Evolutionary conservation across 2,797 vertebrate genomes (phyloP).

Genomic region (Sphaeramia orbicularis): DNA sequence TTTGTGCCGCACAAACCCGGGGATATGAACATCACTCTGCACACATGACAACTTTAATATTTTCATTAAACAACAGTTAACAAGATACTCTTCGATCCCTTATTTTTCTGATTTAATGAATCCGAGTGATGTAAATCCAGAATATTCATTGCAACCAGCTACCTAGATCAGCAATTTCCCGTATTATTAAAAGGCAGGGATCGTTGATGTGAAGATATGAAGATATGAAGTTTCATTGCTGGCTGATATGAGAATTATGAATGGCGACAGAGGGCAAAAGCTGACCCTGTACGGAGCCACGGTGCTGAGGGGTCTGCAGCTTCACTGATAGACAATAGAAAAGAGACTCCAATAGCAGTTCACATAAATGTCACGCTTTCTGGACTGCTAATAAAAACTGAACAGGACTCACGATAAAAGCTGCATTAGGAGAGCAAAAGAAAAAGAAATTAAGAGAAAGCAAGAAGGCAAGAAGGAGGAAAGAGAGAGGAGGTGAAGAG

Average conservation of each 20-base stretch:
- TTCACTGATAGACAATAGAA: slow-evolving; percentile 65
- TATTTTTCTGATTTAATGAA: slow-evolving; percentile 68
- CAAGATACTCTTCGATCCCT: slow-evolving; percentile 45
- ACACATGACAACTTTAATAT: slow-evolving; percentile 48
- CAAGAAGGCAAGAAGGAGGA: slow-evolving; percentile 20
- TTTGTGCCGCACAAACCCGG: slow-evolving; percentile 15
- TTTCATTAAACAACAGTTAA: slow-evolving; percentile 65
- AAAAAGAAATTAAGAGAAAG: slow-evolving; percentile 62
- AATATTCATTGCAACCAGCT: slow-evolving; percentile 62
- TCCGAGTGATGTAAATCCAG: slow-evolving; percentile 48
- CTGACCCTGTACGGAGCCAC: slow-evolving; percentile 67
- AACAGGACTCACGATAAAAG: slow-evolving; percentile 61
- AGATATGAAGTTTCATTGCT: slow-evolving; percentile 79
- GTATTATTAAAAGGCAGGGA: slow-evolving; percentile 75
- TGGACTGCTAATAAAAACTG: slow-evolving; percentile 65
- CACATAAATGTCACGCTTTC: slow-evolving; percentile 73
- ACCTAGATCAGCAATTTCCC: slow-evolving; percentile 74
- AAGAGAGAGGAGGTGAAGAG: slow-evolving; percentile 18
- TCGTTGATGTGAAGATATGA: slow-evolving; percentile 68
- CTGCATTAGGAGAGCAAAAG: slow-evolving; percentile 47
- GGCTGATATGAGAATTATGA: slow-evolving; percentile 80
- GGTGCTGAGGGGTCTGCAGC: slow-evolving; percentile 56
- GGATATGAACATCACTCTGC: slow-evolving; percentile 39
- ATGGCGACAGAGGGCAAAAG: slow-evolving; percentile 72
- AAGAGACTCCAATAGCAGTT: slow-evolving; percentile 61